Base-by-base conservation (phyloP, 53 echinoderm and acorn worm species). In the Henricia sp. region DNA sequence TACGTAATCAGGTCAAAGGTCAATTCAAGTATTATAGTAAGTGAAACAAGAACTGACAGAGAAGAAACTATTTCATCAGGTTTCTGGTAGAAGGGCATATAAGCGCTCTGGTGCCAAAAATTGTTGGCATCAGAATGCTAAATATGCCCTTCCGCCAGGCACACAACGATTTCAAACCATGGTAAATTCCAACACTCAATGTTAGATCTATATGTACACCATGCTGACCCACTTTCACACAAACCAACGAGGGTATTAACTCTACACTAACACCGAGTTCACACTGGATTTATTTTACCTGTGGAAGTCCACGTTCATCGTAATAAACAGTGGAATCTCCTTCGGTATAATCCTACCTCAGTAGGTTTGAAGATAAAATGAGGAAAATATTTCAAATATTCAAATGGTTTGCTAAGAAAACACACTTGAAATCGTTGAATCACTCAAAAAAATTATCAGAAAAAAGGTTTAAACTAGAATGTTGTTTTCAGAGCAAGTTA, bases 321-420 rank as follows among this genome's bases (percentile, higher is more conserved):
- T 63, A 80, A 64, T 64, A 64, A 14, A 39, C 63, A 80, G 59
- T 44, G 62, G 77, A 63, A 14, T 60, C 77, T 30, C 62, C 77
- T 34, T 80, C 80, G 3, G 41, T n/a, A 1, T 80, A 63, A 27
- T 67, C 67, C 67, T 67, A 38, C 11, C 4, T 29, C 62, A 32
- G 52, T 21, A 16, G 5, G 39, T 26, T 27, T 58, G 30, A 56
- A 57, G 41, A 36, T 14, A 76, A 44, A 24, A 40, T 38, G 39
- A 46, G 27, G 28, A 24, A 1, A 25, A 39, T 33, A 57, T 26
- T 71, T 71, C 25, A 11, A 29, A 38, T 19, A 50, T 6, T 24
- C 13, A 37, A 29, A 27, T 34, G 4, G 6, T 26, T 59, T 14
- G 48, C n/a, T n/a, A n/a, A n/a, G n/a, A n/a, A n/a, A n/a, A n/a